Percentiles rank a stretch among this genome's conserved stretches.
phyloP scores from a whole-genome alignment of 2,797 vertebrate species.

The Halcyon leucocephala region DNA sequence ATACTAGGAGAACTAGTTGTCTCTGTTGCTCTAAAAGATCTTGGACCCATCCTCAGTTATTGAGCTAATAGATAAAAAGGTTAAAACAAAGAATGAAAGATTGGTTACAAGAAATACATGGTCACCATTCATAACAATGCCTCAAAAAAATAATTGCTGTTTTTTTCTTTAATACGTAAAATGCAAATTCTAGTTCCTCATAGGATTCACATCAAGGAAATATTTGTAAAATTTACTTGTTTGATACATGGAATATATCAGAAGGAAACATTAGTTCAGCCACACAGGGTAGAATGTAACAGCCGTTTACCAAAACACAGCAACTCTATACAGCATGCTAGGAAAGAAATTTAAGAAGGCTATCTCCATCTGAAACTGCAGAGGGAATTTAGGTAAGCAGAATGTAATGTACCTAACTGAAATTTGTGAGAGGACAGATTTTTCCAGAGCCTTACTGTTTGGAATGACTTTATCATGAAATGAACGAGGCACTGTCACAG shows the following conservation, averaged over 20 bases:
- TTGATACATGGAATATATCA: conserved; percentile 23
- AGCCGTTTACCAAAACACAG: conserved; percentile 30
- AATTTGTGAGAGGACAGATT: conserved; percentile 7
- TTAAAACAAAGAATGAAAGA: background rate
- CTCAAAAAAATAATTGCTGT: background rate
- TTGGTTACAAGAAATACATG: background rate
- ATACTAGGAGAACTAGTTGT: background rate
- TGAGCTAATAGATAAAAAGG: background rate
- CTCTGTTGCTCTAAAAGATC: background rate
- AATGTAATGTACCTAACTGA: conserved; percentile 46
- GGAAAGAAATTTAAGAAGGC: conserved; percentile 40
- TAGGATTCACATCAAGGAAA: background rate
- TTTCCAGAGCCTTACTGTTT: background rate
- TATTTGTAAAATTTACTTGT: background rate
- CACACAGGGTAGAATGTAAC: background rate
- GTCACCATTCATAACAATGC: background rate
- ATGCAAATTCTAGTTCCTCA: background rate
- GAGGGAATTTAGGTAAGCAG: conserved; percentile 1
- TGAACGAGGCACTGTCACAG: background rate
- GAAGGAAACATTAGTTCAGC: background rate
- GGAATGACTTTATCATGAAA: conserved; percentile 24
- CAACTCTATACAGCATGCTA: background rate
- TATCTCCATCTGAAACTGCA: background rate
- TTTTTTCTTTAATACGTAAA: background rate
- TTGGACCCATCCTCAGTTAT: background rate